Evolutionary conservation across 2,113 vertebrate genomes (phyloP).

Genomic region (Tychaedon coryphoeus): DNA sequence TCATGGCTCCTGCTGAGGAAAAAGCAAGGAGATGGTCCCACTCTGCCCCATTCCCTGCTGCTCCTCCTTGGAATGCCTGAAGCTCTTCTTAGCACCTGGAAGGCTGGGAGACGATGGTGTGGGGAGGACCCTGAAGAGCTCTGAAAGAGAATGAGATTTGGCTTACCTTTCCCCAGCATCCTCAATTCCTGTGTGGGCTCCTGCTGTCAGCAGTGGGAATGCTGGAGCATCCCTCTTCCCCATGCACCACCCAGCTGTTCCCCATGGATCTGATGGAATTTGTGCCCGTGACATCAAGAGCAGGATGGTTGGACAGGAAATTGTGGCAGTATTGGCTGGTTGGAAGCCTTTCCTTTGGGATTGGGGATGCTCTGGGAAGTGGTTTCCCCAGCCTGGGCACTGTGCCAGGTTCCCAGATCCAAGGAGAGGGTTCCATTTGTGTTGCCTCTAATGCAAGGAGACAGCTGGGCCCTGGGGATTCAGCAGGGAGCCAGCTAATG

Average conservation of each 20-base stretch:
- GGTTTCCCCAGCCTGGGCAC: background rate
- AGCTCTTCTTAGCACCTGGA: background rate
- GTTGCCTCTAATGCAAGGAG: conserved; percentile 57
- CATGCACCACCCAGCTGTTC: accelerated
- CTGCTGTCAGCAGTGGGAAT: background rate
- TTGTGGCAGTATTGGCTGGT: background rate
- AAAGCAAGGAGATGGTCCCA: background rate
- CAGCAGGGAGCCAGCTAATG: conserved; percentile 55
- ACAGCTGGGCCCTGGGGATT: conserved; percentile 56
- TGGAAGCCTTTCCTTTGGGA: background rate
- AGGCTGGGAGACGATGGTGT: background rate
- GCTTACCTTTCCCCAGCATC: background rate
- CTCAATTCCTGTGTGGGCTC: background rate
- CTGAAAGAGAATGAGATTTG: background rate
- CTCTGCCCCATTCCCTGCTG: background rate
- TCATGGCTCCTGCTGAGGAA: background rate
- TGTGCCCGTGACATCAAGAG: background rate
- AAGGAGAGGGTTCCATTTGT: background rate
- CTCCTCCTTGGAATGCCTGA: background rate
- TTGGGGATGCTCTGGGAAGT: background rate
- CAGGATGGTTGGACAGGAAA: background rate
- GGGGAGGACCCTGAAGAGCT: background rate
- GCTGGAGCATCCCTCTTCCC: background rate
- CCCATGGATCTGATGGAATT: background rate
- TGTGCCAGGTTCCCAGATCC: background rate